These are phyloP conservation scores for Chascanopsetta lugubris DNA, from an alignment of 2,113 vertebrate species.

Conservation along the genomic window DNA sequence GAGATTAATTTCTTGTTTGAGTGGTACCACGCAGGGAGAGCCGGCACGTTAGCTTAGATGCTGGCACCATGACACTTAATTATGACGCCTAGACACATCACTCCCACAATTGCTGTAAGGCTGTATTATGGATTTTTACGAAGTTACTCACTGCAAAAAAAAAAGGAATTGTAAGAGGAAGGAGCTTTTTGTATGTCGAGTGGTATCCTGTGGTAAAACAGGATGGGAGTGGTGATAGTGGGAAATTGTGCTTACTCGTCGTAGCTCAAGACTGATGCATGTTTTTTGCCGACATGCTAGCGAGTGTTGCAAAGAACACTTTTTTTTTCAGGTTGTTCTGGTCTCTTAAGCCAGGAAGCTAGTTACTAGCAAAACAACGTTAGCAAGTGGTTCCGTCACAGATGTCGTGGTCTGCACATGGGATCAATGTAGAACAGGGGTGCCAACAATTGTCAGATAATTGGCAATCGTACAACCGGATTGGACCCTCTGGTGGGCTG, in stretches of 20 bases:
- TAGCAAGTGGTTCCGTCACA: not conserved
- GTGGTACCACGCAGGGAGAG: constrained; percentile 37
- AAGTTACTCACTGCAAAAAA: constrained; percentile 8
- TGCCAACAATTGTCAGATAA: too few relatives aligned
- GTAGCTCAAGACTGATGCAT: too few relatives aligned
- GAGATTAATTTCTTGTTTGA: constrained; percentile 13
- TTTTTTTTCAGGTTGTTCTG: too few relatives aligned
- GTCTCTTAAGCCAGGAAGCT: too few relatives aligned
- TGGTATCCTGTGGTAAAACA: not conserved
- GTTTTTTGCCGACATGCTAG: too few relatives aligned
- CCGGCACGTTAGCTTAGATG: not conserved
- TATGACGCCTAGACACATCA: constrained; percentile 12
- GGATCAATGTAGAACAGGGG: too few relatives aligned
- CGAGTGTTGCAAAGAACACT: too few relatives aligned
- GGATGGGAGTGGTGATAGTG: constrained; percentile 14
- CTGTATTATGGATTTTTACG: constrained; percentile 7
- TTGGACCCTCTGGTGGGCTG: too few relatives aligned
- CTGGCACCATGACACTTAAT: constrained; percentile 27
- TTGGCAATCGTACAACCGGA: too few relatives aligned
- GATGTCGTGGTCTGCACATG: too few relatives aligned
- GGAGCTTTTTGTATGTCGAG: constrained; percentile 40
- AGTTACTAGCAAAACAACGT: too few relatives aligned
- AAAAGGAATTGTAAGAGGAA: constrained; percentile 24
- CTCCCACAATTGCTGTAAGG: constrained; percentile 4
- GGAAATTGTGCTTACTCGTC: too few relatives aligned